Conservation (phyloP, 92 coral and sea anemone genomes). For the Palythoa heliodiscus region DNA sequence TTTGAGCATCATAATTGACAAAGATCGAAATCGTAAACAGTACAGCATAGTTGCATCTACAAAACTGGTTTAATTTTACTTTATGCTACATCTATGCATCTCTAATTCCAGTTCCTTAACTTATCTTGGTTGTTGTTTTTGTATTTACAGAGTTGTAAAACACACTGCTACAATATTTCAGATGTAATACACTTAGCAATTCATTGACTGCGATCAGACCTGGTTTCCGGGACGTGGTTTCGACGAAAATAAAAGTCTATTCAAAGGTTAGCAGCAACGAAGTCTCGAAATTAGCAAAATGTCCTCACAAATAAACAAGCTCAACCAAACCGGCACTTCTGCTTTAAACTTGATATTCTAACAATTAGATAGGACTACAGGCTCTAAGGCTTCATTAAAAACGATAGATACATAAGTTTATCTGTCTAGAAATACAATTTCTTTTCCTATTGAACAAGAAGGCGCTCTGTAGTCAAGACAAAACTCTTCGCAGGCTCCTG, state of each 20-base stretch:
- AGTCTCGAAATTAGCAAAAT: neutral
- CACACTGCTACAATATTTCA: conserved; percentile 19
- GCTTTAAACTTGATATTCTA: neutral
- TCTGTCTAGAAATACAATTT: neutral
- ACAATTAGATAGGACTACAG: neutral
- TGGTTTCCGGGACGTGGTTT: conserved; percentile 33
- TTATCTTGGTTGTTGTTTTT: neutral
- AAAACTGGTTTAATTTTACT: conserved; percentile 11
- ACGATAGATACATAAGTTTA: too few relatives aligned
- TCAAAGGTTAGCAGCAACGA: conserved; percentile 5
- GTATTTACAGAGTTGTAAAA: conserved; percentile 30
- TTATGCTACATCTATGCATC: neutral
- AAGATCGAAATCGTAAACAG: neutral
- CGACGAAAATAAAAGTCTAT: conserved; percentile 13
- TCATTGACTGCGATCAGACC: conserved; percentile 14
- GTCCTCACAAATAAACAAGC: neutral
- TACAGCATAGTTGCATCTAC: neutral
- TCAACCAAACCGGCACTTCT: neutral
- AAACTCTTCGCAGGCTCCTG: neutral
- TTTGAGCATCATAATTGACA: neutral
- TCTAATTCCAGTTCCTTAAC: neutral
- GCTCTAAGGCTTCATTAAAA: neutral
- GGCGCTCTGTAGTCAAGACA: neutral
- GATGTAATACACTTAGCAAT: neutral
- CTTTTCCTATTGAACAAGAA: neutral